Percentiles rank a stretch among this genome's conserved stretches.
These are phyloP conservation scores for Cyclura pinguis DNA, from an alignment of 2,797 vertebrate species.

Conservation along the genomic window DNA sequence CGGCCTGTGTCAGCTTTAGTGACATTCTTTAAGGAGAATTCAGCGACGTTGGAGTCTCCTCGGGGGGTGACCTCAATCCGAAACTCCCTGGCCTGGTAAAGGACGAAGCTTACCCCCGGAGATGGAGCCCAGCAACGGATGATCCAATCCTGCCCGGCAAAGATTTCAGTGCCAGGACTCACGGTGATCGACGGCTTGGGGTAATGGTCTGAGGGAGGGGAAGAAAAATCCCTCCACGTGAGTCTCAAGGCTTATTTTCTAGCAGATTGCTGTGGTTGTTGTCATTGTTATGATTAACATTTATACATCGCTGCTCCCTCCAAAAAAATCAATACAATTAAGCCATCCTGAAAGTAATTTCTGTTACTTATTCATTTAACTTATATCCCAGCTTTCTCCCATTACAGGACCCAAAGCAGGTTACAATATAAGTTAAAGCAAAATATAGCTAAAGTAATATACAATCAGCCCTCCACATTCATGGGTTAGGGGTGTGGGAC, in stretches of 20 bases:
- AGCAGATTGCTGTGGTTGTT: background rate
- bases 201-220: background rate
- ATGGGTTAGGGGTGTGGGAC: too few species aligned
- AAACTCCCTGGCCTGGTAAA: conserved; percentile 44
- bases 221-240: background rate
- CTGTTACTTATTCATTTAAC: too few species aligned
- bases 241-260: background rate
- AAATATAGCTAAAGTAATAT: too few species aligned
- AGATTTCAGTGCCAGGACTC: conserved; percentile 11
- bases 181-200: conserved; percentile 7
- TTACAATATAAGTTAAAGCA: too few species aligned
- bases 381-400: too few species aligned
- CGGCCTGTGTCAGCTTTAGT: background rate
- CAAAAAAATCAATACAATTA: background rate
- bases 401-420: too few species aligned
- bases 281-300: background rate
- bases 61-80: conserved; percentile 17
- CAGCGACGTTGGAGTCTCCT: conserved; percentile 11
- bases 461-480: too few species aligned
- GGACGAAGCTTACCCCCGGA: background rate
- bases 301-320: background rate
- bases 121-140: conserved; percentile 12
- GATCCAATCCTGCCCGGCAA: conserved; percentile 9
- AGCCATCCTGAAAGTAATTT: background rate
- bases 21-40: conserved; percentile 2